Evolutionary conservation across 2,797 vertebrate genomes (phyloP).

Genomic region (Schizothorax lantsangensis): DNA sequence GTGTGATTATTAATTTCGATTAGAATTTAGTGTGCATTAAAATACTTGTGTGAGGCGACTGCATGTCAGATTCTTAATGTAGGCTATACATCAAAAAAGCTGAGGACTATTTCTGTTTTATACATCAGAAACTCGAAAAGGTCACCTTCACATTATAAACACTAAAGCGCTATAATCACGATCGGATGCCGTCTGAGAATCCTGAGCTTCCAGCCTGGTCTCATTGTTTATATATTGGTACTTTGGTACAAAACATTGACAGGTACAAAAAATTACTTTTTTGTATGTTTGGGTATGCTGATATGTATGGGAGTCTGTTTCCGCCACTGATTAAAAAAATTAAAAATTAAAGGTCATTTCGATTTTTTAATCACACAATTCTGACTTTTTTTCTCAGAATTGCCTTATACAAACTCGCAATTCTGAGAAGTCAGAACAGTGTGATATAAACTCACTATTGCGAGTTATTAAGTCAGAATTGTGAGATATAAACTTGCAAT

Average conservation of each 20-base stretch:
- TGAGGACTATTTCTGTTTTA: background rate
- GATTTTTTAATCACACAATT: background rate
- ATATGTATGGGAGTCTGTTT: background rate
- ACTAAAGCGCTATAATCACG: background rate
- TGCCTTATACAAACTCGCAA: no score
- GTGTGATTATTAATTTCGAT: background rate
- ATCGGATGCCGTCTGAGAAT: background rate
- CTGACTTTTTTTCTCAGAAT: no score
- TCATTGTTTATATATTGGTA: background rate
- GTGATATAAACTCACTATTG: no score
- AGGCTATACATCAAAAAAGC: background rate
- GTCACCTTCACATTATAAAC: background rate
- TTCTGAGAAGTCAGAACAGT: no score
- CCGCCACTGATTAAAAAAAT: background rate
- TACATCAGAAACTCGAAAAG: background rate
- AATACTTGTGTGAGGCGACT: background rate
- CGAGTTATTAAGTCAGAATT: background rate
- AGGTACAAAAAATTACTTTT: background rate
- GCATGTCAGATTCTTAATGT: background rate
- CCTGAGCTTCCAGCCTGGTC: background rate
- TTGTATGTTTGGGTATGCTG: background rate
- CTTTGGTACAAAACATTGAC: background rate
- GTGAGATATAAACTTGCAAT: background rate
- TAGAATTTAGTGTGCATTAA: background rate
- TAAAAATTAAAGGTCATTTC: background rate